A percentile compares a stretch with the other conserved stretches of the same genome.
These are phyloP conservation scores for Thaumatotibia leucotreta DNA, from an alignment of 1,140 invertebrate genomes.

Conservation along the genomic window DNA sequence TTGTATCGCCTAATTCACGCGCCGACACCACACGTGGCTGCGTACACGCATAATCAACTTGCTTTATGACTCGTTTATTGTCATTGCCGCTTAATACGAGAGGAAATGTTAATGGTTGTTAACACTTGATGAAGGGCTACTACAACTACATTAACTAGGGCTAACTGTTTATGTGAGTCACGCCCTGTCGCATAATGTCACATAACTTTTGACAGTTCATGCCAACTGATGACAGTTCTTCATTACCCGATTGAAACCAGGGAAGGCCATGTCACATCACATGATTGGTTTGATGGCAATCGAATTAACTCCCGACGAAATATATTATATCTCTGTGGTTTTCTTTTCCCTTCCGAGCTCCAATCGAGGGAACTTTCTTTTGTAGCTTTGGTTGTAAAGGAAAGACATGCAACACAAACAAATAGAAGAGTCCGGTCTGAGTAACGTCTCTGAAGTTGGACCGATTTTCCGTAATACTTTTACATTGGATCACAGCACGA, in stretches of 20 bases:
- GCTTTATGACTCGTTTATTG: slow-evolving; percentile 29
- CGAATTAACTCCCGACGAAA: too few species aligned
- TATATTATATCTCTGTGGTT: neutral
- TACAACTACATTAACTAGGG: neutral
- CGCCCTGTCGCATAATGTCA: too few species aligned
- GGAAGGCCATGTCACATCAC: neutral
- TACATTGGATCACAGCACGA: slow-evolving; percentile 10
- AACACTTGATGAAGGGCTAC: slow-evolving; percentile 10
- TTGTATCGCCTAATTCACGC: slow-evolving; percentile 7
- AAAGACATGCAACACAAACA: neutral
- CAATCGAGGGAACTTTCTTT: neutral
- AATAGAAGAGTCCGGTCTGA: neutral
- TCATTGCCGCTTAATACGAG: slow-evolving; percentile 22
- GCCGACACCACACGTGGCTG: slow-evolving; percentile 36
- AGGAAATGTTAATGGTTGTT: slow-evolving; percentile 27
- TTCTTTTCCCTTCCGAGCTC: neutral
- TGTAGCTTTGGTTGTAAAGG: neutral
- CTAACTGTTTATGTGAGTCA: neutral
- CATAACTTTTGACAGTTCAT: neutral
- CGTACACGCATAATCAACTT: slow-evolving; percentile 23
- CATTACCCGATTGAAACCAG: too few species aligned
- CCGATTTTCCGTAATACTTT: neutral
- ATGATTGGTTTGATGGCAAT: neutral
- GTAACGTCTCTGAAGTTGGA: neutral
- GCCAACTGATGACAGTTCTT: neutral